phyloP scores from a whole-genome alignment of 1,140 invertebrate genomes.

The Pogonomyrmex californicus region DNA sequence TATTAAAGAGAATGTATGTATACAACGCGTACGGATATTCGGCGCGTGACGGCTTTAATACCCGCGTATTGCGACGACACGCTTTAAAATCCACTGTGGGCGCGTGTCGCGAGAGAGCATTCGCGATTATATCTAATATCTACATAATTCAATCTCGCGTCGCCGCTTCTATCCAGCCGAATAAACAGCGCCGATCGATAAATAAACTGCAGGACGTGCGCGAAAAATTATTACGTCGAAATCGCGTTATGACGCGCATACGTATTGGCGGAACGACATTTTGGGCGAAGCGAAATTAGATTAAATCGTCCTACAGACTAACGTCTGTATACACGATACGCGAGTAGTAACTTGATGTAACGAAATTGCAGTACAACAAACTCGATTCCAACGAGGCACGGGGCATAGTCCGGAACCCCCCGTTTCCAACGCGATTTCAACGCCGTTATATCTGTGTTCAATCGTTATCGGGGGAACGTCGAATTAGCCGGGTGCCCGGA shows the following conservation, averaged over 20 bases:
- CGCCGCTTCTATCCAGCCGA: neutral
- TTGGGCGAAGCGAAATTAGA: conserved; percentile 36
- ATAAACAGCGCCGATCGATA: conserved; percentile 33
- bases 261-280: conserved; percentile 46
- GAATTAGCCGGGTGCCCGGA: conserved; percentile 22
- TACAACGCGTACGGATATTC: conserved; percentile 26
- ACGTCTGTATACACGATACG: conserved; percentile 43
- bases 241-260: conserved; percentile 29
- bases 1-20: conserved; percentile 63
- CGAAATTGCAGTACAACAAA: conserved; percentile 56
- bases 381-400: conserved; percentile 24
- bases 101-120: neutral
- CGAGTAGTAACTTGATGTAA: conserved; percentile 56
- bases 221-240: conserved; percentile 52
- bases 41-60: conserved; percentile 37
- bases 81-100: conserved; percentile 31
- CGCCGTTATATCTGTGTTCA: conserved; percentile 45
- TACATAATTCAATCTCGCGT: conserved; percentile 32
- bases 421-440: conserved; percentile 30
- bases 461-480: conserved; percentile 44
- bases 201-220: conserved; percentile 16
- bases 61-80: neutral
- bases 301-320: conserved; percentile 54
- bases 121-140: conserved; percentile 37
- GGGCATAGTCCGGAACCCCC: conserved; percentile 13